Evolutionary conservation across 2,797 vertebrate genomes (phyloP), one percentile per base, ranked within the genome.

Genomic region (Macrochelys suwanniensis): DNA sequence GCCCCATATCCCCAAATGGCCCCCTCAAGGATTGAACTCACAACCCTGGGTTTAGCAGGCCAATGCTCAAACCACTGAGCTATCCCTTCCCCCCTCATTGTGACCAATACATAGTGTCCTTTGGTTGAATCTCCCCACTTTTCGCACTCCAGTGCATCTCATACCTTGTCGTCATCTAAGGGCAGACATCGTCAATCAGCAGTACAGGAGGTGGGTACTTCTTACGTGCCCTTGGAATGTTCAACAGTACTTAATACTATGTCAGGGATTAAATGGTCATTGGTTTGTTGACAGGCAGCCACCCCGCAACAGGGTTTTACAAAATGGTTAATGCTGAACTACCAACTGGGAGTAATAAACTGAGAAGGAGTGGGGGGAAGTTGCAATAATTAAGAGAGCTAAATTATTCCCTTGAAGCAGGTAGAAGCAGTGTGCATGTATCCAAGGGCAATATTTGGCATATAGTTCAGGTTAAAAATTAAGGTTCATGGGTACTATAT

Each of bases 351-450:
- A 4, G 94, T 96, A 95, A 95, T 91, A 90, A 89, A 90, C 91
- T 95, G 89, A 89, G 93, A 96, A 89, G 90, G 93, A 92, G 89
- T 84, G 88, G 78, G 90, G 42, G 23, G 42, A 76, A 96, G 97
- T 95, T 96, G 93, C 84, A 84, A 94, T 92, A 96, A 95, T 96
- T 96, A 95, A 96, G 94, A 76, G 78, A 93, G 59, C 87, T 91
- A 17, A 3, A 3, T 94, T 93, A 87, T 68, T 93, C 59, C 65
- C 78, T 87, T 95, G 93, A 91, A 94, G 77, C 16, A 37, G 53
- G 28, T 85, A 65, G 80, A 91, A 94, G 42, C n/a, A 87, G 49
- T 37, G 51, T 28, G 11, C 37, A 56, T 2, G 0, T 78, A 93
- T 81, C 65, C 9, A 56, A 94, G 61, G 59, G 8, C 19, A 21